These are phyloP conservation scores for Plebejus argus DNA, from an alignment of 2,888 invertebrate genomes.

Conservation along the genomic window DNA sequence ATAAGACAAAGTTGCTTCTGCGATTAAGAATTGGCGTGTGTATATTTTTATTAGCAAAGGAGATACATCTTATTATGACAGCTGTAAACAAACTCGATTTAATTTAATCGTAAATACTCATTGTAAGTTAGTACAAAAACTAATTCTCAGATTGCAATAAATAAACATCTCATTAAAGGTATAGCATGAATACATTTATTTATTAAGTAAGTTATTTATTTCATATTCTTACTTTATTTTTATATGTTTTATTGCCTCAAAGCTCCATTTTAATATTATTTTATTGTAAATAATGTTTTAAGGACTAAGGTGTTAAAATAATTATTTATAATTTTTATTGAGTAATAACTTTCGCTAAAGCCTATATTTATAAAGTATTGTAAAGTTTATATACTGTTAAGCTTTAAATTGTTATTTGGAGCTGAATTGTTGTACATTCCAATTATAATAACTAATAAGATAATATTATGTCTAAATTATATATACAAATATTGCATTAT, in stretches of 20 bases:
- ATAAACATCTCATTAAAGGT: background rate
- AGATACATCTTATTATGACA: background rate
- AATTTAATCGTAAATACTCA: background rate
- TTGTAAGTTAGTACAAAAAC: slow-evolving; percentile 3
- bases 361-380: background rate
- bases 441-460: background rate
- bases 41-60: background rate
- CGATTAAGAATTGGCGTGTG: no score
- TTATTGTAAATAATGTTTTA: background rate
- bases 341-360: background rate
- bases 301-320: background rate
- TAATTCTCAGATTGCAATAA: slow-evolving; percentile 9
- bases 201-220: background rate
- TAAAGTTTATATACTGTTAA: background rate
- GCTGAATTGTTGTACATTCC: slow-evolving; percentile 7
- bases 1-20: no score
- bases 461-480: background rate
- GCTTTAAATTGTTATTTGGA: background rate
- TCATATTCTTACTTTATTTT: background rate
- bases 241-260: background rate
- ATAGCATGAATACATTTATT: background rate
- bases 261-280: background rate
- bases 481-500: slow-evolving; percentile 4
- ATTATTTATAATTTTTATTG: no score
- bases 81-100: background rate